phyloP scores from a whole-genome alignment of 2,797 vertebrate species.

The Rallus crepitans region DNA sequence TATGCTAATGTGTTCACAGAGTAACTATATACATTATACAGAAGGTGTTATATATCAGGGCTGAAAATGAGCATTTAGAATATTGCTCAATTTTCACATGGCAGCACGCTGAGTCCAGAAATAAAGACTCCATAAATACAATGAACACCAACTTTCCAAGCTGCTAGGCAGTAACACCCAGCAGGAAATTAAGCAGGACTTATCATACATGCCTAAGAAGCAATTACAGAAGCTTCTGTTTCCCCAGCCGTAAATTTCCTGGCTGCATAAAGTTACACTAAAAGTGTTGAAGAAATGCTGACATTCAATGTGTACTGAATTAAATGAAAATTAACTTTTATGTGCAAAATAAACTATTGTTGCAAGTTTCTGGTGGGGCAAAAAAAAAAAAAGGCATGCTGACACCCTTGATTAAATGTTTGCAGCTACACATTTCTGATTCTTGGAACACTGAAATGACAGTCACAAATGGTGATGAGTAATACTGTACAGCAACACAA shows the following conservation, averaged over 20 bases:
- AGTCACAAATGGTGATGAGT: neutral
- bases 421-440: neutral
- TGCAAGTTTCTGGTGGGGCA: neutral
- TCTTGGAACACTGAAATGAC: neutral
- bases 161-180: neutral
- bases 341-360: neutral
- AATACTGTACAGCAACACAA: neutral
- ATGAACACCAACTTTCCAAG: neutral
- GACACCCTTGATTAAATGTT: neutral
- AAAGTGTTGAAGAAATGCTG: neutral
- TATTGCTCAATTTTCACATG: neutral
- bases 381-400: neutral
- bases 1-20: neutral
- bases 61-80: neutral
- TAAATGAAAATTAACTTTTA: slow-evolving; percentile 29
- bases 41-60: neutral
- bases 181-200: slow-evolving; percentile 56
- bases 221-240: slow-evolving; percentile 53
- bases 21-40: neutral
- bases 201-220: slow-evolving; percentile 31
- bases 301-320: neutral
- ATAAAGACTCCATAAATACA: neutral
- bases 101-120: neutral
- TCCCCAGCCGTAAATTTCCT: slow-evolving; percentile 20
- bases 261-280: neutral